Evolutionary conservation across 2,888 invertebrate species (phyloP), one percentile per base, ranked within the genome.

Genomic region (Zygothrica quintamaculata): DNA sequence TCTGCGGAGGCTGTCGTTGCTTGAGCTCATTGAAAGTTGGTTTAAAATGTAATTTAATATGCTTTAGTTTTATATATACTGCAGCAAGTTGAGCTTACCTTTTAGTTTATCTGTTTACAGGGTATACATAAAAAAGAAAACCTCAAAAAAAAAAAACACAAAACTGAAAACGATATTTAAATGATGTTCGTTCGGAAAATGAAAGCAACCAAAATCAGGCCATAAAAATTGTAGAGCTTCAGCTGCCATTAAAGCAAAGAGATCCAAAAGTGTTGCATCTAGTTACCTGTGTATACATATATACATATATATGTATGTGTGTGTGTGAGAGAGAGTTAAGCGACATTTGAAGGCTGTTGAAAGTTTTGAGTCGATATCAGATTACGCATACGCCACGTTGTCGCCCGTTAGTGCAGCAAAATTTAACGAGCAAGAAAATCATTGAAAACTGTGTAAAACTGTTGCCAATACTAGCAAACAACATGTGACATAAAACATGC

Each of bases 391-490:
- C 80, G 80, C 62, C 73, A 66, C 67, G 77, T 64, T 79, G 80
- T 72, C 62, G 71, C 39, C 57, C 72, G 68, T 42, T 58, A 59
- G 58, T 66, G 68, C 62, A 71, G 62, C 65, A 61, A 70, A 70
- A 73, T 84, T 81, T 81, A 81, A 81, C 84, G 75, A 80, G 80
- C 81, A 84, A 66, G 72, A 79, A 84, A 84, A 82, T 77, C 79
- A 74, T 72, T 76, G 64, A 64, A 37, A 26, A 25, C 3, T 42
- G 43, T 40, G 31, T 0, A 31, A n/a, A 5, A 16, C 6, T 12
- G 37, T 9, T 9, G n/a, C n/a, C n/a, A n/a, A n/a, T n/a, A n/a
- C n/a, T n/a, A n/a, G n/a, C n/a, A n/a, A n/a, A n/a, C n/a, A n/a
- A n/a, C 7, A 11, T 22, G n/a, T 22, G 3, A 15, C 25, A 13